Evolutionary conservation across 2,113 vertebrate genomes (phyloP), one percentile per base, ranked within the genome.

Genomic region (Rhadina sibilatrix): DNA sequence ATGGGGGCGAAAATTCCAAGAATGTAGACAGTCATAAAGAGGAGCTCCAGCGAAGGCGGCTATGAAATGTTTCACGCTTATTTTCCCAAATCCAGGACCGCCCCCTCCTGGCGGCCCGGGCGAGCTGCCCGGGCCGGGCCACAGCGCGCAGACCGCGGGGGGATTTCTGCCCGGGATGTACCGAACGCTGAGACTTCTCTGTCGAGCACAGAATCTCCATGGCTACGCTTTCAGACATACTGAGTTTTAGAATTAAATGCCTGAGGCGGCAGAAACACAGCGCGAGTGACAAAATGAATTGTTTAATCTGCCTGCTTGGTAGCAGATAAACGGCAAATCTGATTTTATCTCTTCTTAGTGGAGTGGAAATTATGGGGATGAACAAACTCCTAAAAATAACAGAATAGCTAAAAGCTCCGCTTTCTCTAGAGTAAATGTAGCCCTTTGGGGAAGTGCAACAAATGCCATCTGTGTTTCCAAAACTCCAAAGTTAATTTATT

Each of bases 381-480:
- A 91, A 77, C 6, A 6, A 75, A 74, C 56, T 71, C 50, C 94
- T 91, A 87, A 92, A 94, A 96, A 96, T 79, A 93, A 81, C 80
- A 79, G 70, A 87, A 89, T 35, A 77, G 64, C 64, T 84, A 63
- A 85, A 91, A 74, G 40, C 56, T 70, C 65, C 18, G 37, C 52
- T 88, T 81, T 90, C 59, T 71, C 63, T 82, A 44, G 38, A 68
- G 77, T 42, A 83, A 95, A 93, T 19, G 49, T 23, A 83, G 91
- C 83, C 91, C 74, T 91, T 95, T 76, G 79, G 87, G 84, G 75
- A 92, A 83, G 70, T 40, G 70, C 83, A 93, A 96, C 77, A 94
- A 96, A 93, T 83, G 83, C 96, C 96, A 97, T 97, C 94, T 96
- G 96, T 94, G 91, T 80, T 97, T 94, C 88, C 12, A 11, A 88